A percentile compares a stretch with the other conserved stretches of the same genome.
Evolutionary conservation across 2,113 vertebrate species (phyloP).

Genomic region (Bubo blakistoni): DNA sequence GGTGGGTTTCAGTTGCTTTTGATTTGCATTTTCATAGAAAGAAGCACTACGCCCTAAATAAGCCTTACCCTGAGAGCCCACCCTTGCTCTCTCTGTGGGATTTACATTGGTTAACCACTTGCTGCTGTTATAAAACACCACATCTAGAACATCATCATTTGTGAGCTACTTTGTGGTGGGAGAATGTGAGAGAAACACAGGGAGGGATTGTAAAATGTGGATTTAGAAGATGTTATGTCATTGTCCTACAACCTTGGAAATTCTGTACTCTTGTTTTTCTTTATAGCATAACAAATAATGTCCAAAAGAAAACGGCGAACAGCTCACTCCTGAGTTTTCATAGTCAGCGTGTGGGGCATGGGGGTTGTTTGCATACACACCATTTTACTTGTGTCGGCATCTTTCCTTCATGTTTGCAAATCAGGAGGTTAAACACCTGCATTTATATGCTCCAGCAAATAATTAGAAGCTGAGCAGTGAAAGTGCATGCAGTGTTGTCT

Average conservation of each 20-base stretch:
- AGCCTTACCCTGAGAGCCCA: slow-evolving; percentile 60
- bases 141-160: slow-evolving; percentile 30
- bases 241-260: neutral
- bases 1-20: slow-evolving; percentile 65
- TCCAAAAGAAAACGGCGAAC: neutral
- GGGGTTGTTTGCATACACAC: neutral
- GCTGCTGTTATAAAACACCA: slow-evolving; percentile 57
- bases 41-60: neutral
- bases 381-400: neutral
- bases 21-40: slow-evolving; percentile 65
- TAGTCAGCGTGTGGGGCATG: neutral
- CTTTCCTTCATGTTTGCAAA: neutral
- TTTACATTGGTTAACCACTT: slow-evolving; percentile 75
- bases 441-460: neutral
- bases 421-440: neutral
- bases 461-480: neutral
- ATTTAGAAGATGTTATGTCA: neutral
- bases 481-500: neutral
- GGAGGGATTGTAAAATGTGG: slow-evolving; percentile 18
- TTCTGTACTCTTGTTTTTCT: neutral
- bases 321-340: neutral
- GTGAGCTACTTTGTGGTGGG: slow-evolving; percentile 60
- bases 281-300: accelerated
- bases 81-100: slow-evolving; percentile 73
- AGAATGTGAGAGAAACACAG: slow-evolving; percentile 7